Conservation (phyloP, 2,888 invertebrate genomes). For the Pristionchus mayeri region DNA sequence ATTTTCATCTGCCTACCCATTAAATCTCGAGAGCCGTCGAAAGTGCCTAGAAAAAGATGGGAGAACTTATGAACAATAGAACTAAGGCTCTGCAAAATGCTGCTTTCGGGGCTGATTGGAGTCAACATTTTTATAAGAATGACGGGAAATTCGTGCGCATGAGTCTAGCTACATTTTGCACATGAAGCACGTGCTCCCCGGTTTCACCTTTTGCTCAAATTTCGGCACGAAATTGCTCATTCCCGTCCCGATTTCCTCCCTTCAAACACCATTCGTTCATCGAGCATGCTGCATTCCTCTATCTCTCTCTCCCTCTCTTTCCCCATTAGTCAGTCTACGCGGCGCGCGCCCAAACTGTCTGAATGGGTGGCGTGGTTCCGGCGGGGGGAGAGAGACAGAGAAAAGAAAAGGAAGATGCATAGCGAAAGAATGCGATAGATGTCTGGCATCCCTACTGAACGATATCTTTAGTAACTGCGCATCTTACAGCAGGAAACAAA, state of each 20-base stretch:
- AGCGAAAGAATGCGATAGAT: too few species aligned
- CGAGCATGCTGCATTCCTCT: neutral
- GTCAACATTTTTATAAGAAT: neutral
- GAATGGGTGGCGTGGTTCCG: constrained; percentile 1
- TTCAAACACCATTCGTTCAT: neutral
- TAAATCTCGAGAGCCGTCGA: neutral
- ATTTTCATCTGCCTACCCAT: neutral
- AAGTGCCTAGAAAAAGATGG: neutral
- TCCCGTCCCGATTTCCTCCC: neutral
- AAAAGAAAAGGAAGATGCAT: too few species aligned
- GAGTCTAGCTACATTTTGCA: neutral
- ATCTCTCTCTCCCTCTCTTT: too few species aligned
- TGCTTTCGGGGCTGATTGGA: neutral
- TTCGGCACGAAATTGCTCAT: too few species aligned
- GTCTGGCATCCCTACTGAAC: too few species aligned
- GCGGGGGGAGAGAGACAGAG: too few species aligned
- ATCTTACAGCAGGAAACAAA: too few species aligned
- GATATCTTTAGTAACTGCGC: too few species aligned
- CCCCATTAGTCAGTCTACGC: constrained; percentile 10
- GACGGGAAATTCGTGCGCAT: too few species aligned
- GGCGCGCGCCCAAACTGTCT: neutral
- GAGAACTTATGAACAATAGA: too few species aligned
- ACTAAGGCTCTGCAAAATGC: neutral
- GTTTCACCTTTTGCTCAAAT: neutral
- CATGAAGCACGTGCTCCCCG: neutral